A percentile compares a stretch with the other conserved stretches of the same genome.
Conservation (phyloP, 2,888 invertebrate species). For the Nymphalis c-album region DNA sequence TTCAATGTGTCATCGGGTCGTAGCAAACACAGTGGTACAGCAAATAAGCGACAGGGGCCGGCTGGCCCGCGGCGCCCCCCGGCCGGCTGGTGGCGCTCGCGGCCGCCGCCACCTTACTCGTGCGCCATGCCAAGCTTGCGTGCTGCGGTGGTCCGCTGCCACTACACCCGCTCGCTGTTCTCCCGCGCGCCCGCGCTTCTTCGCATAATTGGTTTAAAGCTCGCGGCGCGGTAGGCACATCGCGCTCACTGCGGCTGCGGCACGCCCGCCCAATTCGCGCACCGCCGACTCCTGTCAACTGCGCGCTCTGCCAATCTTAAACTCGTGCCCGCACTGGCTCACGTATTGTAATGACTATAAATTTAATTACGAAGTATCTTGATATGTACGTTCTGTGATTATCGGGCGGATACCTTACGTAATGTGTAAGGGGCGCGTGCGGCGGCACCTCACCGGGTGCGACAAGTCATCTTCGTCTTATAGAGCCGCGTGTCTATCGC, state of each 20-base stretch:
- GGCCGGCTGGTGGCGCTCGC: constrained; percentile 63
- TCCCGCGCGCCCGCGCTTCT: constrained; percentile 48
- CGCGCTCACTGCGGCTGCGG: constrained; percentile 54
- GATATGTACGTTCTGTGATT: constrained; percentile 51
- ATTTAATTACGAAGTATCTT: constrained; percentile 44
- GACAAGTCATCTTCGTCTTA: constrained; percentile 67
- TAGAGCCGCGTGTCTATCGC: constrained; percentile 65
- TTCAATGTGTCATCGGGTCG: constrained; percentile 76
- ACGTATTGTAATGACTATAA: constrained; percentile 27
- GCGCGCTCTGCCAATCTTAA: constrained; percentile 44
- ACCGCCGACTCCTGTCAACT: constrained; percentile 40
- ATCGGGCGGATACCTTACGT: constrained; percentile 60
- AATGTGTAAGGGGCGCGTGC: constrained; percentile 62
- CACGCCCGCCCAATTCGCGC: constrained; percentile 55
- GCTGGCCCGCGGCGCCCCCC: constrained; percentile 74
- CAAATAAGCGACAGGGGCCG: constrained; percentile 67
- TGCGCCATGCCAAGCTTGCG: constrained; percentile 52
- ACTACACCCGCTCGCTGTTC: constrained; percentile 48
- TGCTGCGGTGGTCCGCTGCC: constrained; percentile 56
- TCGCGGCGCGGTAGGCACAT: constrained; percentile 53
- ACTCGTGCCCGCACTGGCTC: constrained; percentile 44
- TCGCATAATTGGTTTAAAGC: constrained; percentile 53
- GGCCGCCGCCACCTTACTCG: constrained; percentile 65
- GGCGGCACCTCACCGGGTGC: constrained; percentile 69
- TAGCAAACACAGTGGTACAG: constrained; percentile 59